These are phyloP conservation scores for Apus apus DNA, from an alignment of 2,113 vertebrate species.

Conservation along the genomic window DNA sequence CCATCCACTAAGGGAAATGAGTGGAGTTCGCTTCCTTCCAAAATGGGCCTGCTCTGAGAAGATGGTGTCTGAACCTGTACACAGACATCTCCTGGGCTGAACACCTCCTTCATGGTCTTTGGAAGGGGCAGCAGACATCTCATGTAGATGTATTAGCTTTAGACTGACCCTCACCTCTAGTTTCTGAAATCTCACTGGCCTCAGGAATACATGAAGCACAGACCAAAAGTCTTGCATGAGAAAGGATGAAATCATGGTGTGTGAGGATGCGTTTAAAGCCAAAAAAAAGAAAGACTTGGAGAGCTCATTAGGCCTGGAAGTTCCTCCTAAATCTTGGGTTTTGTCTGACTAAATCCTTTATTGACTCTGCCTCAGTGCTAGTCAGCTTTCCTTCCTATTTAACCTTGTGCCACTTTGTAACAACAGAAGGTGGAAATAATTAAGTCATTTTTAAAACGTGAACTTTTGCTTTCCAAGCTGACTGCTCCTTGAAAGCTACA, in stretches of 20 bases:
- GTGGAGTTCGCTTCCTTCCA: background rate
- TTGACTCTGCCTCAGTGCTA: background rate
- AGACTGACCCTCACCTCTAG: background rate
- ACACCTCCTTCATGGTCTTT: background rate
- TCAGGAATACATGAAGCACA: background rate
- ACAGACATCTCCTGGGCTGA: background rate
- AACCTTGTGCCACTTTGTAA: constrained; percentile 14
- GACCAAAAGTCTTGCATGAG: background rate
- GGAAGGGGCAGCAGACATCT: background rate
- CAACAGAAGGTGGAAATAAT: constrained; percentile 15
- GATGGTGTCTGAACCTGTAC: background rate
- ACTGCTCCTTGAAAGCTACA: background rate
- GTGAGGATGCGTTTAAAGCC: background rate
- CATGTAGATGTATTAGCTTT: background rate
- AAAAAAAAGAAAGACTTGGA: background rate
- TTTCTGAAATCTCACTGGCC: background rate
- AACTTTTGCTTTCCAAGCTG: background rate
- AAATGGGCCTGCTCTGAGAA: background rate
- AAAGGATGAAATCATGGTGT: background rate
- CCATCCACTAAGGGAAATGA: background rate
- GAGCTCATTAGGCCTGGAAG: constrained; percentile 16
- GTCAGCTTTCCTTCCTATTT: background rate
- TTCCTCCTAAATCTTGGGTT: background rate
- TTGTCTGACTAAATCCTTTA: constrained; percentile 9
- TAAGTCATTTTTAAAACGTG: background rate